A percentile compares a stretch with the other conserved stretches of the same genome.
Conservation (phyloP, 2,113 vertebrate genomes). For the Neodon shergylaensis region DNA sequence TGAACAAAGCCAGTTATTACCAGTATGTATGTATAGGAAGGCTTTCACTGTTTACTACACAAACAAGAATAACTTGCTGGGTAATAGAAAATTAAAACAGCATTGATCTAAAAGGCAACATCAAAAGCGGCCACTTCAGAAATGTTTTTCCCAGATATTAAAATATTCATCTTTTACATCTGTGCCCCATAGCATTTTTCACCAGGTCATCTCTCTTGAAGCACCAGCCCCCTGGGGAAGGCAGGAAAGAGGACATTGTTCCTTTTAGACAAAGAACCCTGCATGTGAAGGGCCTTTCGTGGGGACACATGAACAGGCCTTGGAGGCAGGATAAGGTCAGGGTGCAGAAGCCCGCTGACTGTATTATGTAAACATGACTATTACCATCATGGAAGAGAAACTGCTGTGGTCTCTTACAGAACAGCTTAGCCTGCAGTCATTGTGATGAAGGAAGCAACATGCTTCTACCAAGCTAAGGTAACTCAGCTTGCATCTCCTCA, state of each 20-base stretch:
- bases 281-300: background rate
- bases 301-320: background rate
- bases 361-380: background rate
- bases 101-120: conserved; percentile 53
- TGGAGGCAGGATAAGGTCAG: background rate
- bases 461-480: background rate
- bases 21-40: conserved; percentile 19
- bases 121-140: conserved; percentile 50
- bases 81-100: conserved; percentile 48
- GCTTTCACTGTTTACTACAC: conserved; percentile 50
- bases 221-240: background rate
- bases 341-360: background rate
- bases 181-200: background rate
- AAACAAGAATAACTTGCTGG: conserved; percentile 52
- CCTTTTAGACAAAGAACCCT: background rate
- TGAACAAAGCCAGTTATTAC: conserved; percentile 1
- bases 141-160: conserved; percentile 39
- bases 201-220: background rate
- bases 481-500: background rate
- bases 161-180: conserved; percentile 27
- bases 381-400: background rate
- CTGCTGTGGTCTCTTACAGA: background rate
- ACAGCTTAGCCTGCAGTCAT: background rate
- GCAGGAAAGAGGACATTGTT: background rate
- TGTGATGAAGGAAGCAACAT: no score